Percentiles rank a stretch among this genome's conserved stretches.
Conservation (phyloP, 1,140 invertebrate species). For the Listronotus bonariensis region DNA sequence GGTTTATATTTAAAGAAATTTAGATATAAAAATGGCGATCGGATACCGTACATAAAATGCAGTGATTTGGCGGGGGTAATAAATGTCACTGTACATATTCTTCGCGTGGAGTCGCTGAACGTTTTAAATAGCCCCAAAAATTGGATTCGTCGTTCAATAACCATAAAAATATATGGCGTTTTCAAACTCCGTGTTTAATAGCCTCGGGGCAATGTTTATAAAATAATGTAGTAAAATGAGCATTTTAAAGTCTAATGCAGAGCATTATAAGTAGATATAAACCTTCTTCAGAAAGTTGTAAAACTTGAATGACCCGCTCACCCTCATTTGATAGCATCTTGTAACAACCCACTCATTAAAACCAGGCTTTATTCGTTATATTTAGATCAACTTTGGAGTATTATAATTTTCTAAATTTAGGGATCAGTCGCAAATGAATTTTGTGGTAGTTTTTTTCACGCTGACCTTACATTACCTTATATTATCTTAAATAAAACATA, state of each 20-base stretch:
- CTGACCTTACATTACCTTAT: too few relatives aligned
- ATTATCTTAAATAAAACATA: too few relatives aligned
- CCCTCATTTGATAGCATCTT: conserved; percentile 34
- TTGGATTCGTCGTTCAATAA: conserved; percentile 56
- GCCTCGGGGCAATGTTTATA: conserved; percentile 53
- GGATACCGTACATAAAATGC: conserved; percentile 51
- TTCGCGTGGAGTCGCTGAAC: conserved; percentile 41
- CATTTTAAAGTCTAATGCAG: conserved; percentile 54
- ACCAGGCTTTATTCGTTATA: conserved; percentile 28
- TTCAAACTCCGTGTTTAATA: conserved; percentile 56
- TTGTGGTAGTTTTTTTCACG: too few relatives aligned
- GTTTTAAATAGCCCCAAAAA: conserved; percentile 56
- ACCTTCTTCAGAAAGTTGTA: conserved; percentile 50
- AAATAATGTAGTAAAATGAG: conserved; percentile 55
- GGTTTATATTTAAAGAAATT: conserved; percentile 36
- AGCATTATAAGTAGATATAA: conserved; percentile 53
- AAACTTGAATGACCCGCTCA: conserved; percentile 41
- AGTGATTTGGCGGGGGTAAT: conserved; percentile 46
- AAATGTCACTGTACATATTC: conserved; percentile 53
- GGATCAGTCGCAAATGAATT: background rate
- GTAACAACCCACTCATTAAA: conserved; percentile 33
- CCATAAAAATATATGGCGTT: conserved; percentile 55
- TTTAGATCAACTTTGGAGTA: conserved; percentile 16
- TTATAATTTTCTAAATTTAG: conserved; percentile 20
- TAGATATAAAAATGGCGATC: conserved; percentile 47